phyloP scores from a whole-genome alignment of 2,797 vertebrate genomes.

The Sebastes trivittatus region DNA sequence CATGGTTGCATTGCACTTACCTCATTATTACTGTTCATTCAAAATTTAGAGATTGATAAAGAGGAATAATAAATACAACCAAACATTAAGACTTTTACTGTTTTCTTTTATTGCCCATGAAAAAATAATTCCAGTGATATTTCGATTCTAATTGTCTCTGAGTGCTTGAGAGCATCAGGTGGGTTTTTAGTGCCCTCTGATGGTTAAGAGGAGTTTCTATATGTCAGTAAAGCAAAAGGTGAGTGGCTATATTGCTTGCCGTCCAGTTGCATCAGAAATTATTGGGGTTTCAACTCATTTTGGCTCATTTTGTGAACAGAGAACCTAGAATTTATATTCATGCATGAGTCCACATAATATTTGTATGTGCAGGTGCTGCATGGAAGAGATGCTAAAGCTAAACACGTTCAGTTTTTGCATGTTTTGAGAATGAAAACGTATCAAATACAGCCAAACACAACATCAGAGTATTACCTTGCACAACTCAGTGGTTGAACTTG shows the following conservation, averaged over 20 bases:
- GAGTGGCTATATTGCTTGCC: conserved; percentile 46
- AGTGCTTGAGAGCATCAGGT: conserved; percentile 44
- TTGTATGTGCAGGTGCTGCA: background rate
- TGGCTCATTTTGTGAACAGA: conserved; percentile 27
- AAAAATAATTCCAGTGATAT: background rate
- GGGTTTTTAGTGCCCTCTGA: conserved; percentile 79
- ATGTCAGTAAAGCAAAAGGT: conserved; percentile 41
- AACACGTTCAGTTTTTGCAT: background rate
- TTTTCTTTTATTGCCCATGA: background rate
- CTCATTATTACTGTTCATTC: conserved; percentile 26
- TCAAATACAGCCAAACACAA: background rate
- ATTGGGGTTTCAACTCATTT: conserved; percentile 29
- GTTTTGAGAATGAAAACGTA: background rate
- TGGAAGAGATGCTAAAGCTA: background rate
- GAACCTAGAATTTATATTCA: conserved; percentile 12
- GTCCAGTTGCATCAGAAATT: conserved; percentile 56
- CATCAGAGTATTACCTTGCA: background rate
- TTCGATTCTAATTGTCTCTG: background rate
- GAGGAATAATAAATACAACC: background rate
- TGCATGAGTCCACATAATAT: background rate
- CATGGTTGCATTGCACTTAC: conserved; percentile 14
- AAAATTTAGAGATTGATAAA: conserved; percentile 12
- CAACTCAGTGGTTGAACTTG: background rate
- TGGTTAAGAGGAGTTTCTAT: conserved; percentile 46
- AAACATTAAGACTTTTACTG: background rate